These are phyloP conservation scores for Rhopalosiphum maidis DNA, from an alignment of 1,140 invertebrate species.

Conservation along the genomic window DNA sequence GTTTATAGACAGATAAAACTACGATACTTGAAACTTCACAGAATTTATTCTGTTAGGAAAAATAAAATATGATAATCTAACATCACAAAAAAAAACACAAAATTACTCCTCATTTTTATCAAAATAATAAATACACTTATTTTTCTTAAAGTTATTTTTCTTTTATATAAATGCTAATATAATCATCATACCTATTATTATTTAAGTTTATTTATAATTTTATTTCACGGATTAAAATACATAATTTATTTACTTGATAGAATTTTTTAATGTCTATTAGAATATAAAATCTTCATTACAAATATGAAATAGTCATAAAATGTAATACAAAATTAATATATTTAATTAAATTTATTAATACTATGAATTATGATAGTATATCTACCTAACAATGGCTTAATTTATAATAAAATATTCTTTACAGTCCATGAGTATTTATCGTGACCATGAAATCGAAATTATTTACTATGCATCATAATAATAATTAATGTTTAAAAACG, in stretches of 20 bases:
- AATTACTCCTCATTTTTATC: not conserved
- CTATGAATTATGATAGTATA: not conserved
- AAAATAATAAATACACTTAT: not conserved
- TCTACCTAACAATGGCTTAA: not conserved
- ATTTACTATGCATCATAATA: slow-evolving; percentile 18
- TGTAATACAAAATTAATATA: not conserved
- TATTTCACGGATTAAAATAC: not conserved
- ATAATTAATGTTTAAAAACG: not conserved
- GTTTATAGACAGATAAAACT: not conserved
- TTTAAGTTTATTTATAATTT: not conserved
- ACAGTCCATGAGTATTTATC: not conserved
- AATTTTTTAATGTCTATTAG: not conserved
- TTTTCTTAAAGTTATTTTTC: not conserved
- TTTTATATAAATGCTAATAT: not conserved
- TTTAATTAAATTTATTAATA: slow-evolving; percentile 11
- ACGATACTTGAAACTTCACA: too few species aligned
- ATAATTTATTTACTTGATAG: not conserved
- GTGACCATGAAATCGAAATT: slow-evolving; percentile 18
- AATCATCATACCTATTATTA: not conserved
- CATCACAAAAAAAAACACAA: not conserved
- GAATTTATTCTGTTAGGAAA: too few species aligned
- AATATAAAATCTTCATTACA: not conserved
- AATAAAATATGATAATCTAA: not conserved
- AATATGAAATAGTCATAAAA: not conserved
- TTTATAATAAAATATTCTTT: not conserved